Percentiles rank a stretch among this genome's conserved stretches.
Conservation (phyloP, 2,888 invertebrate genomes). For the Microdon myrmicae region DNA sequence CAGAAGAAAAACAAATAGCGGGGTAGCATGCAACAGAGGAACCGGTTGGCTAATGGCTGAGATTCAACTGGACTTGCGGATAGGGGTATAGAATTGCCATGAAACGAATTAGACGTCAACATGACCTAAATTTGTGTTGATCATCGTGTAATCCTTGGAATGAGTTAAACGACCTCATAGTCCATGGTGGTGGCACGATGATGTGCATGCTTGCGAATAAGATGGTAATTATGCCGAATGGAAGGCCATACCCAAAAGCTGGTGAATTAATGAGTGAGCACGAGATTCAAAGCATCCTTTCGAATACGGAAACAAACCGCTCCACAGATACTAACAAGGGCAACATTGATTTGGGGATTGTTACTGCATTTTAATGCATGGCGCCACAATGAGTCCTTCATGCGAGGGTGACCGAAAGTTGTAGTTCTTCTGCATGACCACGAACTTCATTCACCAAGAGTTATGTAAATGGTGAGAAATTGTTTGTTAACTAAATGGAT, state of each 20-base stretch:
- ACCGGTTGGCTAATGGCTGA: slow-evolving; percentile 33
- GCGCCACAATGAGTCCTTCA: too few relatives aligned
- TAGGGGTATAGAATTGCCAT: slow-evolving; percentile 10
- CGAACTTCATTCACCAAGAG: too few relatives aligned
- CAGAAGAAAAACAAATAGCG: slow-evolving; percentile 25
- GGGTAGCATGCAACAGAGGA: slow-evolving; percentile 22
- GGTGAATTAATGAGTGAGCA: slow-evolving; percentile 27
- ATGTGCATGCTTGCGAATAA: slow-evolving; percentile 8
- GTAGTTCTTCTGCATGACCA: too few relatives aligned
- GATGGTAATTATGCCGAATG: slow-evolving; percentile 9
- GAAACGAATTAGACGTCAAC: slow-evolving; percentile 13
- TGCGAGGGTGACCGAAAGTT: too few relatives aligned
- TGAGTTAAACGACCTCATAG: slow-evolving; percentile 27
- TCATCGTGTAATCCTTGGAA: slow-evolving; percentile 26
- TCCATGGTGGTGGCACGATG: slow-evolving; percentile 4
- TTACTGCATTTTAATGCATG: too few relatives aligned
- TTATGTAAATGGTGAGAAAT: too few relatives aligned
- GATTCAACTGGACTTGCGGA: slow-evolving; percentile 1
- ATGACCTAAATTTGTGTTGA: slow-evolving; percentile 29
- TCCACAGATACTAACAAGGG: too few relatives aligned
- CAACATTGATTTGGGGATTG: too few relatives aligned
- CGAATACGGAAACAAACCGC: too few relatives aligned
- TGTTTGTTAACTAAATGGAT: too few relatives aligned
- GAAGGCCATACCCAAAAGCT: slow-evolving; percentile 13
- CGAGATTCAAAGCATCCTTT: too few relatives aligned